Percentiles rank a stretch among this genome's conserved stretches.
Evolutionary conservation across 92 coral and sea anemone species (phyloP).

Genomic region (Ricordea florida): DNA sequence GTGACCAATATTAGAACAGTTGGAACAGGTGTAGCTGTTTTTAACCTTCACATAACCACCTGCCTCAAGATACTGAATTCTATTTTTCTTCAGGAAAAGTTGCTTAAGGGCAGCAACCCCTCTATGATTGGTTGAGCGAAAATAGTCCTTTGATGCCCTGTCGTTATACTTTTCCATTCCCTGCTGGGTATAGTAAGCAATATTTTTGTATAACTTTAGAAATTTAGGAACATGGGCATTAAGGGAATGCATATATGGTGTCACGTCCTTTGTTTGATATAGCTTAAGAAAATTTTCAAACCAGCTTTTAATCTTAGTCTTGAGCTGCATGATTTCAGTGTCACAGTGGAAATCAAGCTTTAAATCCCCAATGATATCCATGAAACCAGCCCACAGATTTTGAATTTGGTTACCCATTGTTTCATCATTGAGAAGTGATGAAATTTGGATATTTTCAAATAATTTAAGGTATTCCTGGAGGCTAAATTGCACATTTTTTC

Average conservation of each 20-base stretch:
- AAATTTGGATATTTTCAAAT: too few relatives aligned
- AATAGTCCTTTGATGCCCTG: slow-evolving; percentile 42
- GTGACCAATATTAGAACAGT: too few relatives aligned
- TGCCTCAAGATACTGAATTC: slow-evolving; percentile 45
- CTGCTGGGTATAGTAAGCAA: slow-evolving; percentile 42
- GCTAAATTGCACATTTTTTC: too few relatives aligned
- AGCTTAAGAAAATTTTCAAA: slow-evolving; percentile 12
- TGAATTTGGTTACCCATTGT: too few relatives aligned
- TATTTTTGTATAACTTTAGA: slow-evolving; percentile 24
- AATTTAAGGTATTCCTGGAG: too few relatives aligned
- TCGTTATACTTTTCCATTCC: slow-evolving; percentile 51
- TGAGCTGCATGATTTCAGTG: slow-evolving; percentile 3
- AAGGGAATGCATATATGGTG: slow-evolving; percentile 56
- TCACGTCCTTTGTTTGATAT: slow-evolving; percentile 50
- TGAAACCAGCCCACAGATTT: too few relatives aligned
- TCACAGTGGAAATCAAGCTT: not conserved
- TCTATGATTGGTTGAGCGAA: slow-evolving; percentile 54
- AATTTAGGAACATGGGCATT: slow-evolving; percentile 53
- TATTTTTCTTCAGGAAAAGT: slow-evolving; percentile 27
- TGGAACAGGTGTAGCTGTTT: too few relatives aligned
- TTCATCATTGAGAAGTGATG: too few relatives aligned
- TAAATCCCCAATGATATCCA: slow-evolving; percentile 29
- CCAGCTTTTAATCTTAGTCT: slow-evolving; percentile 41
- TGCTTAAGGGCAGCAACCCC: slow-evolving; percentile 34
- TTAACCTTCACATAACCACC: slow-evolving; percentile 58